These are phyloP conservation scores for Cephalophus harveyi DNA, from an alignment of 2,113 vertebrate genomes.

Conservation along the genomic window DNA sequence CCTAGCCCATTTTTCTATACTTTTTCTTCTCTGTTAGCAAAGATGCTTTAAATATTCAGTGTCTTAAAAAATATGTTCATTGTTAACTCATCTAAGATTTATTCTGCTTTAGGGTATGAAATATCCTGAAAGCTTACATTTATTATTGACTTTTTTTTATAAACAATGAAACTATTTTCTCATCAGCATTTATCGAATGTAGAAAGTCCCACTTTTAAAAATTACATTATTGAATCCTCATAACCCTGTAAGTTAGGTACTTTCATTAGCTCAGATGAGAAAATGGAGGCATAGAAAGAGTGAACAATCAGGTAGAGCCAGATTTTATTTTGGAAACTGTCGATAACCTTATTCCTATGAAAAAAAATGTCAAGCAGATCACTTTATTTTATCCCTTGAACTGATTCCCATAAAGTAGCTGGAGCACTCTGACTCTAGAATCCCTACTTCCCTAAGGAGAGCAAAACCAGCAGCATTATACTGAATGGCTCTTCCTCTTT, in stretches of 20 bases:
- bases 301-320: background rate
- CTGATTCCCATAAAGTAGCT: background rate
- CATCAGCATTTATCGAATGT: background rate
- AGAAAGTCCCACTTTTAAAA: background rate
- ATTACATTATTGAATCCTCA: background rate
- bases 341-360: background rate
- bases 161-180: background rate
- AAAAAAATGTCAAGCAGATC: background rate
- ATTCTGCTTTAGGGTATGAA: background rate
- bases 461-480: background rate
- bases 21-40: background rate
- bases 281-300: background rate
- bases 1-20: background rate
- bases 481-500: background rate
- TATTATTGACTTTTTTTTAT: background rate
- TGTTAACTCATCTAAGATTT: background rate
- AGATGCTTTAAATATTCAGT: background rate
- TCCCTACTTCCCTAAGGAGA: background rate
- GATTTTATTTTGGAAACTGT: background rate
- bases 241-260: background rate
- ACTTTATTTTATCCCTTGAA: background rate
- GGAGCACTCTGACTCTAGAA: background rate
- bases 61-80: background rate
- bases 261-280: background rate
- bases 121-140: background rate